Evolutionary conservation across 2,888 invertebrate species (phyloP), one percentile per base, ranked within the genome.

Genomic region (Nomada ruficornis): DNA sequence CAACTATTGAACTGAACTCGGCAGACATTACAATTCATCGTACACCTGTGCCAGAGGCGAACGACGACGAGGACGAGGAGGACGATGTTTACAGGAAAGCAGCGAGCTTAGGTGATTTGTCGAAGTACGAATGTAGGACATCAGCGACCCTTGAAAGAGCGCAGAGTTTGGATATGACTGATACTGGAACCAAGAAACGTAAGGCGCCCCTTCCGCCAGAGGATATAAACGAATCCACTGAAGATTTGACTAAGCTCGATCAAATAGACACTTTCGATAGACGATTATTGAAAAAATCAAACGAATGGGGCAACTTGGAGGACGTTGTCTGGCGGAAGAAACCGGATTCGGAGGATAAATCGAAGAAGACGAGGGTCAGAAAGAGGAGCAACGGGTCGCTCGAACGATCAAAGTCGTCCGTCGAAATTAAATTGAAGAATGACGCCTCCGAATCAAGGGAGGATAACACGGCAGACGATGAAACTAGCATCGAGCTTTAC

Each of bases 31-130:
- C 96, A 5, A 96, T 97, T 57, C 97, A 97, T 90, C 77, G 86
- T 13, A 96, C 96, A 15, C 96, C 96, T 55, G 94, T 93, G 69
- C 93, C 91, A 7, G 91, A 77, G 77, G 92, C 88, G n/a, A 91
- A 94, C 62, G 91, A 94, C n/a, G 95, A 95, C 0, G 93, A 94
- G 74, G 92, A 94, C 76, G 95, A 95, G 82, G 94, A 94, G 0
- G 95, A 96, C 68, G 96, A 96, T 84, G 96, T 96, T 90, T 95
- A 94, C 77, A 94, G 97, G 23, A 97, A 96, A 94, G 97, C 97
- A 2, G 96, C 97, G 0, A 97, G 97, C 54, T 94, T 97, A 1
- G 97, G 97, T 0, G 97, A 97, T 93, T 94, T 97, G 68, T 97
- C 97, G 0, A 96, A 96, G 91, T 96, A 97, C 82, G 95, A 95